Conservation (phyloP, 2,113 vertebrate species). For the Pollimyrus isidori region DNA sequence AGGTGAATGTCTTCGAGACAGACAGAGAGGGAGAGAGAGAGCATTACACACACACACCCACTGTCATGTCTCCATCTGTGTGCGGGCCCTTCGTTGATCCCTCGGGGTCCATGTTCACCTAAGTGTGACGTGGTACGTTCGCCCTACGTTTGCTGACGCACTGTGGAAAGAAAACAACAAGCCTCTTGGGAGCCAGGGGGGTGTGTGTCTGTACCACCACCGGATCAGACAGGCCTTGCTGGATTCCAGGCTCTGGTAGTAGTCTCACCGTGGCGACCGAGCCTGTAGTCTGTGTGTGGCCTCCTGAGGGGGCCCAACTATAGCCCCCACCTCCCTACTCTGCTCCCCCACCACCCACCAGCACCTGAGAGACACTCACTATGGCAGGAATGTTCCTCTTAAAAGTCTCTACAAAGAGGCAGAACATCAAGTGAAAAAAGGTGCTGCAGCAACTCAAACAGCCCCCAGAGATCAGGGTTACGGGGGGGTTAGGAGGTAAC, state of each 20-base stretch:
- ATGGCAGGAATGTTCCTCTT: not conserved
- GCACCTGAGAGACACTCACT: not conserved
- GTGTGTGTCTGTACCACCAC: constrained; percentile 46
- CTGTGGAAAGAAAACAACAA: constrained; percentile 47
- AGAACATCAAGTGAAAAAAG: not conserved
- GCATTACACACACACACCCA: not conserved
- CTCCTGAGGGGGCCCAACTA: not conserved
- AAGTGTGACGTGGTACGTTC: not conserved
- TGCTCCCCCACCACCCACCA: not conserved
- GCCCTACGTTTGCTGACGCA: constrained; percentile 48
- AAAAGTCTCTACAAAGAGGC: not conserved
- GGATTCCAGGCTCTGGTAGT: constrained; percentile 51
- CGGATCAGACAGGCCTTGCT: constrained; percentile 51
- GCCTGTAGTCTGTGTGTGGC: constrained; percentile 53
- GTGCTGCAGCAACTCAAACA: not conserved
- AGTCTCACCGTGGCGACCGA: constrained; percentile 47
- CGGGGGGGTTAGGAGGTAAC: not conserved
- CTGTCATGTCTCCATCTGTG: not conserved
- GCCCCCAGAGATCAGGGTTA: not conserved
- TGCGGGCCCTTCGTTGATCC: constrained; percentile 39
- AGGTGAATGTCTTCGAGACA: constrained; percentile 3
- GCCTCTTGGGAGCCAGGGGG: constrained; percentile 33
- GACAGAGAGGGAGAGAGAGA: not conserved
- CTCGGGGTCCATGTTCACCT: constrained; percentile 23
- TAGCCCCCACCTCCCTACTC: not conserved